phyloP scores from a whole-genome alignment of 2,113 vertebrate species.

The Aspiorhynchus laticeps region DNA sequence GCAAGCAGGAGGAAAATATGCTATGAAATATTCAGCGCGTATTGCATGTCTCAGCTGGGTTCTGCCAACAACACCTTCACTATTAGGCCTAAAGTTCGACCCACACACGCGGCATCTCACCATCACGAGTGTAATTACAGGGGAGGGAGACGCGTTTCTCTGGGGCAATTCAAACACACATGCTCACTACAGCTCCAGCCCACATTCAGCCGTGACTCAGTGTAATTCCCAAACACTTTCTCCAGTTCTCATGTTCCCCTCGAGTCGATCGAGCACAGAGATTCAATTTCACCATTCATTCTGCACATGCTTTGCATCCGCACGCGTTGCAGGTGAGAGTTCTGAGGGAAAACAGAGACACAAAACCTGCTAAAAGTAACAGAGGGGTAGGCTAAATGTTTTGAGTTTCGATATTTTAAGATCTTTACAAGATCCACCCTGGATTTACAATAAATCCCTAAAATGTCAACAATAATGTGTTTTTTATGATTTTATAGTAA shows the following conservation, averaged over 20 bases:
- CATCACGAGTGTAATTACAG: constrained; percentile 27
- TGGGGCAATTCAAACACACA: constrained; percentile 12
- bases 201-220: constrained; percentile 10
- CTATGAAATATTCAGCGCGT: constrained; percentile 12
- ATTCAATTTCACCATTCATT: constrained; percentile 26
- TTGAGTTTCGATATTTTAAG: not conserved
- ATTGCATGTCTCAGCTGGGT: constrained; percentile 20
- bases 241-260: constrained; percentile 12
- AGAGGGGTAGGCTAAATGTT: not conserved
- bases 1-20: constrained; percentile 13
- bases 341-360: not conserved
- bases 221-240: constrained; percentile 29
- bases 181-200: constrained; percentile 10
- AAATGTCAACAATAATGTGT: too few species aligned
- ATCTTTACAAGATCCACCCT: too few species aligned
- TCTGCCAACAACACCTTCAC: constrained; percentile 29
- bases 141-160: not conserved
- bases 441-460: too few species aligned
- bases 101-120: constrained; percentile 10
- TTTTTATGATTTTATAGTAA: too few species aligned
- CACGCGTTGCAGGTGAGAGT: not conserved
- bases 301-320: not conserved
- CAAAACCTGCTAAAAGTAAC: not conserved
- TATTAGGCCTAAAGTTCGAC: constrained; percentile 7
- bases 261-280: not conserved